phyloP scores from a whole-genome alignment of 2,113 vertebrate species.

The Gyps fulvus region DNA sequence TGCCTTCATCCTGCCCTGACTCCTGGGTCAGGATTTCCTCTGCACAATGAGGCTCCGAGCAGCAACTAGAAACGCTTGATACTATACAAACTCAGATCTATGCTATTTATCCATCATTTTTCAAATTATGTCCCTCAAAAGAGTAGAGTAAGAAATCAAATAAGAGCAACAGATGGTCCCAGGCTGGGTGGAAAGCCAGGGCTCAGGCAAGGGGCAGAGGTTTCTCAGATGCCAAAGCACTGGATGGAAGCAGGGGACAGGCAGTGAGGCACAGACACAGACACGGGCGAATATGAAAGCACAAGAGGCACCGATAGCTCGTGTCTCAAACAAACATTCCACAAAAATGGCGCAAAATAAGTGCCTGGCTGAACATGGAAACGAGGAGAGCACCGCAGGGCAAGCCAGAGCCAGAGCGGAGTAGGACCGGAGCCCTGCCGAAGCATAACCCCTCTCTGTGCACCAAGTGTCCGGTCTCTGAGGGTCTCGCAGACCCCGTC shows the following conservation, averaged over 20 bases:
- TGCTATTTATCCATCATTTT: background rate
- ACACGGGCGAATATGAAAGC: accelerated
- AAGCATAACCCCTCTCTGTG: background rate
- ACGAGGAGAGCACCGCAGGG: background rate
- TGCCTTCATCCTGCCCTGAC: background rate
- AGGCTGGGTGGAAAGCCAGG: background rate
- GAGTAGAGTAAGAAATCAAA: background rate
- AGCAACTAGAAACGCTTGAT: accelerated
- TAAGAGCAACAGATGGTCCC: accelerated
- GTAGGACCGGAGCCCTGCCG: background rate
- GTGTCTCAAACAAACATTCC: background rate
- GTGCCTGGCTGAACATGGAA: background rate
- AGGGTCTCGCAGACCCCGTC: background rate
- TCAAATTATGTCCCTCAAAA: background rate
- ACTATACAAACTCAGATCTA: background rate
- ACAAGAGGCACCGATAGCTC: background rate
- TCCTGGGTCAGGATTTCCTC: background rate
- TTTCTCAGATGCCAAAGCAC: background rate
- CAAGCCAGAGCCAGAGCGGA: accelerated
- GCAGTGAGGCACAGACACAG: background rate
- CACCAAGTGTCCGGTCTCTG: background rate
- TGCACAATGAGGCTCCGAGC: background rate
- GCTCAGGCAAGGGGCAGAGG: background rate
- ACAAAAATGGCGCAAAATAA: background rate
- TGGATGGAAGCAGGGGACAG: background rate